Base-by-base conservation (phyloP, 2,797 vertebrate genomes). In the Sebastes taczanowskii region DNA sequence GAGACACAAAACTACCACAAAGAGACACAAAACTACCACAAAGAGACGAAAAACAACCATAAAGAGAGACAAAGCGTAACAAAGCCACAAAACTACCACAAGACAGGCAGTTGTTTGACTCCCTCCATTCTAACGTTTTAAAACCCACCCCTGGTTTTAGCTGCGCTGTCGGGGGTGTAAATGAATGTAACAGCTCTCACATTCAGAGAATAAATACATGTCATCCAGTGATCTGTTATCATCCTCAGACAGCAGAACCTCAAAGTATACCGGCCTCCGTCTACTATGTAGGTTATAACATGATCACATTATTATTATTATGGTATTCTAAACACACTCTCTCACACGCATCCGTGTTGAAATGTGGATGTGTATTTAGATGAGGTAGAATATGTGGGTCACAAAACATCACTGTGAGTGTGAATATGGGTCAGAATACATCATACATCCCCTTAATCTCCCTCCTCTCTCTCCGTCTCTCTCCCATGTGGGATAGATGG, bases 371-470 rank as follows among this genome's bases (percentile, higher is more conserved):
- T 65, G 71, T 82, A 74, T 91, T 83, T 69, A 69, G 77, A 91
- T 78, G 80, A 70, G 74, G 49, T 75, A 11, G 80, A 80, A 91
- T 90, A 91, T 90, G 82, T 93, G 89, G 90, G 90, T 91, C 89
- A 91, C 69, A 80, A 78, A 89, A 86, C 88, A 92, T 80, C 71
- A 23, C 25, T 55, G 71, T 30, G 65, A 79, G 77, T 77, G 34
- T 79, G 83, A 88, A 93, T 93, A 79, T 93, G 87, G 92, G 91
- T 92, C 92, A 92, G 86, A 91, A 91, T 90, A 85, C 86, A 90
- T 92, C 88, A 92, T 81, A 90, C 81, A 78, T 64, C 82, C 80
- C 70, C 85, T 80, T 89, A 89, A 91, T 68, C 77, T 74, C 69
- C 68, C 71, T 42, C 35, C 42, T 74, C 52, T 46, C 71, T 58